Evolutionary conservation across 2,113 vertebrate genomes (phyloP).

Genomic region (Rhabdornis inornatus): DNA sequence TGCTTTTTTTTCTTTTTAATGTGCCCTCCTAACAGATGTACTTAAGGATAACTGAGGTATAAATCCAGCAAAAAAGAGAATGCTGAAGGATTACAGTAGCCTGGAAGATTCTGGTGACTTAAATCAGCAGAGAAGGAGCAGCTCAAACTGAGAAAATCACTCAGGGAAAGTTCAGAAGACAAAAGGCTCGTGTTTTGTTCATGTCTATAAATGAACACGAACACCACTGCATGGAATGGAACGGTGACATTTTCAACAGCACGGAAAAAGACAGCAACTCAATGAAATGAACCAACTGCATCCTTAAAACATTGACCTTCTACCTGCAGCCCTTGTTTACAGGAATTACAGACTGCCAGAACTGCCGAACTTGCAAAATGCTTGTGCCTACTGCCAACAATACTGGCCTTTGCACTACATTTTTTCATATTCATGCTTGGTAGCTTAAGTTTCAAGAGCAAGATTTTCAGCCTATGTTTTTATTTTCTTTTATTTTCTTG

Average conservation of each 20-base stretch:
- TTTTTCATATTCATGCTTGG: neutral
- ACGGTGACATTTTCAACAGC: neutral
- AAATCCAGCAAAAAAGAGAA: neutral
- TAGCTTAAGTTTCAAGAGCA: neutral
- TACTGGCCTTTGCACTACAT: neutral
- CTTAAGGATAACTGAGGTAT: neutral
- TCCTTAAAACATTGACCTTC: neutral
- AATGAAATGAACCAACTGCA: neutral
- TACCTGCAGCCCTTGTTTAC: neutral
- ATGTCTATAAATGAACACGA: neutral
- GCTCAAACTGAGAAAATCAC: neutral
- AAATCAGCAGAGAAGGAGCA: neutral
- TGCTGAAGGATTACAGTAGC: neutral
- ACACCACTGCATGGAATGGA: neutral
- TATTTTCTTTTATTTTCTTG: neutral
- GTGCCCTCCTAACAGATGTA: neutral
- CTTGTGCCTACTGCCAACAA: neutral
- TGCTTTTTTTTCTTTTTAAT: neutral
- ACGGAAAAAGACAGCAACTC: neutral
- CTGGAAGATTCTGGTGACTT: neutral
- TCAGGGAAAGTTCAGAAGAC: neutral
- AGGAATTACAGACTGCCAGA: neutral
- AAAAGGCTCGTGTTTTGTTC: neutral
- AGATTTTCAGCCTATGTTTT: neutral
- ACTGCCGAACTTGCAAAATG: neutral